Evolutionary conservation across 2,888 invertebrate species (phyloP), one percentile per base, ranked within the genome.

Genomic region (Leucophenga maculata): DNA sequence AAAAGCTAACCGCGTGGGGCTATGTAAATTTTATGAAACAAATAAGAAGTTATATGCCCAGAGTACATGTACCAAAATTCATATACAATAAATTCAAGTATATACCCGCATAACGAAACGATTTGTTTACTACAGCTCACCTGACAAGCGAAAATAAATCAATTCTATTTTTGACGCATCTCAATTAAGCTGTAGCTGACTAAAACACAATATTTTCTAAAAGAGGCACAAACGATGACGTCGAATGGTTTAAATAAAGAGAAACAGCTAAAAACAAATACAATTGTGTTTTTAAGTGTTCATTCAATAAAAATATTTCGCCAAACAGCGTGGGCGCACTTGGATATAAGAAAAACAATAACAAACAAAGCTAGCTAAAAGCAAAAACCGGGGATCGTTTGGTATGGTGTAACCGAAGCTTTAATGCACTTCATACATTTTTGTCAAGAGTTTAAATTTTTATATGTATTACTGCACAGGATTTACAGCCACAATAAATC

Each of bases 141-240:
- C 14, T n/a, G n/a, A 14, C 57, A 8, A 57, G 32, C 18, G 26
- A 26, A 20, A 66, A 71, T 74, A 72, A 75, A 76, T 72, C 60
- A 50, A 71, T 57, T 76, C 75, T 80, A 83, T 83, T 80, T 82
- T 68, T 67, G 69, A 64, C 65, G 48, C 60, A 54, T 66, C 67
- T 68, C 69, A 72, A 70, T 75, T 79, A 75, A 31, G 18, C 39
- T 60, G 18, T 18, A 39, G 60, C 60, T 39, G 6, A 39, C 39
- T 18, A 11, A 39, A 60, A 9, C 32, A 39, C n/a, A 16, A 1
- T 39, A 18, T 39, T 14, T 32, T 39, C 32, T 60, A 39, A 26
- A 32, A 32, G 44, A 50, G 50, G 50, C 50, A 50, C 50, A 50
- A 50, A 50, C 50, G 18, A 50, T 50, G 50, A 50, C 50, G 50